A percentile compares a stretch with the other conserved stretches of the same genome.
These are phyloP conservation scores for Sebastolobus altivelis DNA, from an alignment of 2,797 vertebrate genomes.

Conservation along the genomic window DNA sequence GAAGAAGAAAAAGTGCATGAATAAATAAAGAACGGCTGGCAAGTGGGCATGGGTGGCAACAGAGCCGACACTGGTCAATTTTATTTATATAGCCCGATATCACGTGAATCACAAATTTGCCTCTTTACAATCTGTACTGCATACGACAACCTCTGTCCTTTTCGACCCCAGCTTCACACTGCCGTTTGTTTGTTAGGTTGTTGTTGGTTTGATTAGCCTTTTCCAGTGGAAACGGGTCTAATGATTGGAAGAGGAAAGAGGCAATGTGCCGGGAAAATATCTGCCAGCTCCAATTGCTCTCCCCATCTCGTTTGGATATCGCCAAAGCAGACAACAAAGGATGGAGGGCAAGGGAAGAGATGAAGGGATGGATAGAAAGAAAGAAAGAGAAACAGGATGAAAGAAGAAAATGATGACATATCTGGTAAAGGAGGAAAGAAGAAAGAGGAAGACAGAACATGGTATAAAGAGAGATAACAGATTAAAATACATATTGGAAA, in stretches of 20 bases:
- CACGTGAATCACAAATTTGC: neutral
- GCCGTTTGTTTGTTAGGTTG: slow-evolving; percentile 74
- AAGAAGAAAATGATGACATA: neutral
- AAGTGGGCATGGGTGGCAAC: slow-evolving; percentile 59
- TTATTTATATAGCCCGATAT: neutral
- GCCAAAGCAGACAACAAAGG: slow-evolving; percentile 42
- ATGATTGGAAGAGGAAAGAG: slow-evolving; percentile 69
- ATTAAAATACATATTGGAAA: neutral
- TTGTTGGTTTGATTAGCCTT: slow-evolving; percentile 66
- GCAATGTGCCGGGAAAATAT: slow-evolving; percentile 69
- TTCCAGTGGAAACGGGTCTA: slow-evolving; percentile 68
- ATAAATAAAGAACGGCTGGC: slow-evolving; percentile 72
- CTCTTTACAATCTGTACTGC: neutral
- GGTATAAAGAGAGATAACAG: neutral
- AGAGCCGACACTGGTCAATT: slow-evolving; percentile 36
- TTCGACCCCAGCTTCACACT: slow-evolving; percentile 9
- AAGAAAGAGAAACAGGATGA: neutral
- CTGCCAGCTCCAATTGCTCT: slow-evolving; percentile 56
- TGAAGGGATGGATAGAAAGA: slow-evolving; percentile 11
- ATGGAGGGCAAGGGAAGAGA: slow-evolving; percentile 12
- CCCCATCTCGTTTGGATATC: slow-evolving; percentile 53
- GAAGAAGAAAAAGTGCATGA: slow-evolving; percentile 28
- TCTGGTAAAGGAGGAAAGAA: neutral
- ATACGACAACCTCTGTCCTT: neutral
- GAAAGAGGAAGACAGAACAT: neutral